Conservation (phyloP, 2,797 vertebrate genomes). For the Etheostoma nigrum region DNA sequence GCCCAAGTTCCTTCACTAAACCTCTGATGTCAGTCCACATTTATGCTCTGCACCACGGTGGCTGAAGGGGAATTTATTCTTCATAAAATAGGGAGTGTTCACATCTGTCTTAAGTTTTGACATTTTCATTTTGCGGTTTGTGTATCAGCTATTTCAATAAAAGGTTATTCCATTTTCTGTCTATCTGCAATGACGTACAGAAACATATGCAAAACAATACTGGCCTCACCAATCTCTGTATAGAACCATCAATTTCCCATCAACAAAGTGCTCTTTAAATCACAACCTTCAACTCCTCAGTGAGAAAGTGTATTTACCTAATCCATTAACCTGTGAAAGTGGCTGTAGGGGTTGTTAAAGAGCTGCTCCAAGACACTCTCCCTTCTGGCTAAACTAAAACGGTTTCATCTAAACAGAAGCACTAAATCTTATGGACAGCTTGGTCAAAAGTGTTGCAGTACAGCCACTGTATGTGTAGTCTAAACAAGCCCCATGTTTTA, state of each 20-base stretch:
- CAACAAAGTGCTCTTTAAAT: slow-evolving; percentile 37
- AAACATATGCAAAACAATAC: background rate
- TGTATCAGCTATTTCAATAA: slow-evolving; percentile 14
- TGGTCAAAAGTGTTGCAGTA: slow-evolving; percentile 30
- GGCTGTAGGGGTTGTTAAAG: slow-evolving; percentile 48
- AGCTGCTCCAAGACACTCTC: slow-evolving; percentile 45
- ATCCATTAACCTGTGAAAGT: slow-evolving; percentile 65
- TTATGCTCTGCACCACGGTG: background rate
- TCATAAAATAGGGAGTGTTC: slow-evolving; percentile 19
- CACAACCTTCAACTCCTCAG: slow-evolving; percentile 10
- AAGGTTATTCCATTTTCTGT: slow-evolving; percentile 19
- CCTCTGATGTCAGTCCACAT: slow-evolving; percentile 11
- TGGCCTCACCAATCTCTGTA: slow-evolving; percentile 19
- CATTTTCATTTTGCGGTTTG: slow-evolving; percentile 23
- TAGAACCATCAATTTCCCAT: slow-evolving; percentile 9
- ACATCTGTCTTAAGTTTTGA: slow-evolving; percentile 21
- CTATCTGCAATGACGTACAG: background rate
- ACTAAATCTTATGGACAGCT: slow-evolving; percentile 63
- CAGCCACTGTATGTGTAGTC: slow-evolving; percentile 7
- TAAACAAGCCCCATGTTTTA: too few species aligned
- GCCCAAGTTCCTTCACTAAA: slow-evolving; percentile 18
- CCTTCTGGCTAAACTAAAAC: slow-evolving; percentile 53
- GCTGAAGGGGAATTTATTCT: slow-evolving; percentile 7
- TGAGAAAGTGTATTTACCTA: slow-evolving; percentile 48
- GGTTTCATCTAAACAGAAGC: slow-evolving; percentile 57